Conservation (phyloP, 1,140 invertebrate species). For the Drosophila pandora region DNA sequence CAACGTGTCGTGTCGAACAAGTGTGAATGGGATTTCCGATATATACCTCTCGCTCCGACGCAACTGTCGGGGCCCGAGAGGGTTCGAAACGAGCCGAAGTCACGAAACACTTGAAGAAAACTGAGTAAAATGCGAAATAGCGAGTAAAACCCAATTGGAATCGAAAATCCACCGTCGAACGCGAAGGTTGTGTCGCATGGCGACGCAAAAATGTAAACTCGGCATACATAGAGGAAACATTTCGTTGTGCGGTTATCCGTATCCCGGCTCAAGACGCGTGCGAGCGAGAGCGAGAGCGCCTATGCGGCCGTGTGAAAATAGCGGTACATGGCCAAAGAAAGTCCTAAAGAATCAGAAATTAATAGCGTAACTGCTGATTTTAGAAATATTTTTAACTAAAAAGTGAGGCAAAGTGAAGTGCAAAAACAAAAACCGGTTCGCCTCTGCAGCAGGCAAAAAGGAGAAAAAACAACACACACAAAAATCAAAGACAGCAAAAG, state of each 20-base stretch:
- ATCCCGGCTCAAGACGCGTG: slow-evolving; percentile 11
- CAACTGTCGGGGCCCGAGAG: no score
- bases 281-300: slow-evolving; percentile 9
- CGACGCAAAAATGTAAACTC: neutral
- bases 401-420: slow-evolving; percentile 59
- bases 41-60: no score
- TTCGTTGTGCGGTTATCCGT: slow-evolving; percentile 6
- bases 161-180: neutral
- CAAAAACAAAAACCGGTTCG: slow-evolving; percentile 72
- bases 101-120: slow-evolving; percentile 5
- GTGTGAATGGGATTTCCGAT: no score
- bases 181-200: neutral
- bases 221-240: neutral
- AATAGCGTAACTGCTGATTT: slow-evolving; percentile 7
- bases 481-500: slow-evolving; percentile 68
- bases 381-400: slow-evolving; percentile 6
- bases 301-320: slow-evolving; percentile 21
- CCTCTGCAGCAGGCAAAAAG: slow-evolving; percentile 58
- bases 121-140: neutral
- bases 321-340: slow-evolving; percentile 27
- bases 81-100: no score
- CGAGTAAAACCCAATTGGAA: neutral
- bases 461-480: slow-evolving; percentile 44
- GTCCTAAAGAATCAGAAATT: slow-evolving; percentile 2
- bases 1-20: no score